Evolutionary conservation across 2,888 invertebrate species (phyloP).

Genomic region (Unio pictorum): DNA sequence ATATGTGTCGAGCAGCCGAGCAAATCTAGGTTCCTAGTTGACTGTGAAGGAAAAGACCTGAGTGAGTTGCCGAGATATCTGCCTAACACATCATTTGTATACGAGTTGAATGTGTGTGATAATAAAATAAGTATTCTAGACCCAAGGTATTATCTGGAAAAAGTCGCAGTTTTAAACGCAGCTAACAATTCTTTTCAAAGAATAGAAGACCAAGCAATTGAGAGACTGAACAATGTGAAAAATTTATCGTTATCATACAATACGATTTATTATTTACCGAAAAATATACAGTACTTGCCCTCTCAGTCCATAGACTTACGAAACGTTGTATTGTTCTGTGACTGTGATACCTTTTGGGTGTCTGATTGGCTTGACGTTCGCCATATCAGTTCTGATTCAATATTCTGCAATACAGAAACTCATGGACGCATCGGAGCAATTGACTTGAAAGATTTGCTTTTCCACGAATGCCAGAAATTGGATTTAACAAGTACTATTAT

Average conservation of each 20-base stretch:
- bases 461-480: no score
- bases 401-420: neutral
- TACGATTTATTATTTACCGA: neutral
- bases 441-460: no score
- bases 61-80: neutral
- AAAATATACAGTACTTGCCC: constrained; percentile 2
- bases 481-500: no score
- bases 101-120: constrained; percentile 1
- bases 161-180: neutral
- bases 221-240: neutral
- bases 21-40: neutral
- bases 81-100: neutral
- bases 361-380: constrained; percentile 1
- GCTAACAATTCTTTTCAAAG: neutral
- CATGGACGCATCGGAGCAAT: neutral
- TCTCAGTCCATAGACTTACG: constrained; percentile 1
- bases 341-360: constrained; percentile 4
- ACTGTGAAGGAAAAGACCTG: constrained; percentile 3
- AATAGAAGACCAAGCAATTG: neutral
- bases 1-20: constrained; percentile 4
- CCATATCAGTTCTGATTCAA: neutral
- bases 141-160: neutral
- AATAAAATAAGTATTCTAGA: constrained; percentile 2
- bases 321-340: neutral
- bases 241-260: no score